phyloP scores from a whole-genome alignment of 1,140 invertebrate genomes.

The Drosophila dunni region DNA sequence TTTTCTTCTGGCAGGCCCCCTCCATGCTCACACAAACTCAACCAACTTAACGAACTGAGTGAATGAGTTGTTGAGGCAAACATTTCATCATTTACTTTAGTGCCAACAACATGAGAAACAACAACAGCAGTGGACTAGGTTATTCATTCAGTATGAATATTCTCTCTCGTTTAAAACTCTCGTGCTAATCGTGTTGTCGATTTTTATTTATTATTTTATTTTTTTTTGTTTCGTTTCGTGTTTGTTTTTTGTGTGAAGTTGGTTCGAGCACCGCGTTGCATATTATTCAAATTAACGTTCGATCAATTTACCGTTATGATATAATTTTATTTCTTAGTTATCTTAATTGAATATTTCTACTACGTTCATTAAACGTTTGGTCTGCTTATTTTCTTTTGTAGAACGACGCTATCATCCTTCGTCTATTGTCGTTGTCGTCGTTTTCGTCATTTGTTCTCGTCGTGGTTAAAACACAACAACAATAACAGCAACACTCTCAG shows the following conservation, averaged over 20 bases:
- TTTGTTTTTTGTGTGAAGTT: not conserved
- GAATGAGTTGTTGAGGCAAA: conserved; percentile 22
- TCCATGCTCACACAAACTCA: not conserved
- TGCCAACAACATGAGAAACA: conserved; percentile 15
- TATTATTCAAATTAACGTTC: not conserved
- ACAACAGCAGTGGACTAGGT: not conserved
- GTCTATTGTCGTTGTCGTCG: conserved; percentile 50
- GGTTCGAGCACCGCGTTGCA: conserved; percentile 1
- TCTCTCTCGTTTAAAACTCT: conserved; percentile 16
- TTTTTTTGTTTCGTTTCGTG: conserved; percentile 14
- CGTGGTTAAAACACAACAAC: conserved; percentile 34
- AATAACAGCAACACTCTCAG: conserved; percentile 7
- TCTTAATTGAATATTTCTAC: not conserved
- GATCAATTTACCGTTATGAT: not conserved
- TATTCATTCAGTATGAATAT: conserved; percentile 10
- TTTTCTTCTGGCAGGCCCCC: not conserved
- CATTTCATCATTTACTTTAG: conserved; percentile 43
- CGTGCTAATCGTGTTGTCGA: conserved; percentile 16
- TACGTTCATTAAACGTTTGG: conserved; percentile 17
- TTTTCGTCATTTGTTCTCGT: conserved; percentile 46
- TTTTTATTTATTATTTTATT: conserved; percentile 14
- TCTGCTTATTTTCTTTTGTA: conserved; percentile 25
- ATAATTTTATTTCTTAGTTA: not conserved
- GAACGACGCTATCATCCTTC: conserved; percentile 61
- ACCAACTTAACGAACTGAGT: not conserved